phyloP scores from a whole-genome alignment of 1,140 invertebrate genomes.

The Centruroides vittatus region DNA sequence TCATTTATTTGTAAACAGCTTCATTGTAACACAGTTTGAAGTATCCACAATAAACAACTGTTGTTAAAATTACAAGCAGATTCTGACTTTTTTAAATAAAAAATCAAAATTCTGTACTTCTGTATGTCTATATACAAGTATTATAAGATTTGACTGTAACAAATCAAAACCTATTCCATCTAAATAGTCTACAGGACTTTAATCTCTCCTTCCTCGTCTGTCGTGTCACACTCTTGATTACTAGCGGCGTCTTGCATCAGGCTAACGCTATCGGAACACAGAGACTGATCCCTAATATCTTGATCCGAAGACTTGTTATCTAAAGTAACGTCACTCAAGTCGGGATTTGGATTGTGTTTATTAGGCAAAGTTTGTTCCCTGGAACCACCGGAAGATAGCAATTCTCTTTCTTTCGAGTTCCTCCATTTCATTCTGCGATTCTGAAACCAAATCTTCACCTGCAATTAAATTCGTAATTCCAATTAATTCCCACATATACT shows the following conservation, averaged over 20 bases:
- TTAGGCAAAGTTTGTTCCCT: constrained; percentile 88
- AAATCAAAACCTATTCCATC: too few species aligned
- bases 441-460: constrained; percentile 96
- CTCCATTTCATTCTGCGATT: constrained; percentile 93
- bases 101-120: too few species aligned
- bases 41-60: too few species aligned
- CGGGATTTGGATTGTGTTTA: constrained; percentile 93
- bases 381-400: constrained; percentile 79
- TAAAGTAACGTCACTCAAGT: constrained; percentile 67
- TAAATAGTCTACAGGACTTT: neutral
- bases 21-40: too few species aligned
- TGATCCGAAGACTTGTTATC: constrained; percentile 1
- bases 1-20: too few species aligned
- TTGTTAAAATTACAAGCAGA: too few species aligned
- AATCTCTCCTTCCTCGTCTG: neutral
- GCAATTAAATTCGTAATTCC: constrained; percentile 10
- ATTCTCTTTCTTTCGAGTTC: constrained; percentile 90
- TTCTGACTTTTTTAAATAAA: too few species aligned
- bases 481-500: neutral
- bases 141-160: too few species aligned
- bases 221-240: too few species aligned
- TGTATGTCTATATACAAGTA: too few species aligned
- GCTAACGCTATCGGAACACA: neutral
- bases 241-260: too few species aligned
- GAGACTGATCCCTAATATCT: neutral